These are phyloP conservation scores for Crenuchus spilurus DNA, from an alignment of 2,797 vertebrate species.

Conservation along the genomic window DNA sequence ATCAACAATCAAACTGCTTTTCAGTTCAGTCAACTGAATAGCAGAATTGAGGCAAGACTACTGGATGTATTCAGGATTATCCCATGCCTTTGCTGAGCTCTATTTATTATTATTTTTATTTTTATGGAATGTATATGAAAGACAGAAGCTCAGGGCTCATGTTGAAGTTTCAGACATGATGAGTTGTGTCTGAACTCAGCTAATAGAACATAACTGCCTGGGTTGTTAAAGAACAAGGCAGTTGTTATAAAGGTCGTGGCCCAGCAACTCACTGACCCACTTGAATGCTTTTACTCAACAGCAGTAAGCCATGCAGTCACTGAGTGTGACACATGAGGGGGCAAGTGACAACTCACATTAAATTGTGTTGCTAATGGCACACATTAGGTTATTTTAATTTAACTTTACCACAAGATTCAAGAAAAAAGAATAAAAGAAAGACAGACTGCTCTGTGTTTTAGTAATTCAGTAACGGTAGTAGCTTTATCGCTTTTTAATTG, in stretches of 20 bases:
- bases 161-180: background rate
- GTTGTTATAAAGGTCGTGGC: background rate
- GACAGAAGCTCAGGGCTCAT: background rate
- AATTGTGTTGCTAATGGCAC: background rate
- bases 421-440: background rate
- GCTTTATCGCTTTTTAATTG: too few species aligned
- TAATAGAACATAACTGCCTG: background rate
- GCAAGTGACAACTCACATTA: background rate
- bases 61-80: too few species aligned
- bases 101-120: too few species aligned
- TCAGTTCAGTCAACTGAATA: too few species aligned
- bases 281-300: conserved; percentile 27
- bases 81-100: too few species aligned
- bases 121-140: too few species aligned
- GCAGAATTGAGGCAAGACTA: too few species aligned
- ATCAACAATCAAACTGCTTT: too few species aligned
- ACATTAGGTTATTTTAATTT: background rate
- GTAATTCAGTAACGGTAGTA: too few species aligned
- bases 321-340: too few species aligned
- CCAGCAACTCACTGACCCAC: conserved; percentile 9
- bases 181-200: background rate
- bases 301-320: conserved; percentile 5
- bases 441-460: too few species aligned
- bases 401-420: background rate
- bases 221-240: background rate